Evolutionary conservation across 1,140 invertebrate species (phyloP), one percentile per base, ranked within the genome.

Genomic region (Drosophila nannoptera): DNA sequence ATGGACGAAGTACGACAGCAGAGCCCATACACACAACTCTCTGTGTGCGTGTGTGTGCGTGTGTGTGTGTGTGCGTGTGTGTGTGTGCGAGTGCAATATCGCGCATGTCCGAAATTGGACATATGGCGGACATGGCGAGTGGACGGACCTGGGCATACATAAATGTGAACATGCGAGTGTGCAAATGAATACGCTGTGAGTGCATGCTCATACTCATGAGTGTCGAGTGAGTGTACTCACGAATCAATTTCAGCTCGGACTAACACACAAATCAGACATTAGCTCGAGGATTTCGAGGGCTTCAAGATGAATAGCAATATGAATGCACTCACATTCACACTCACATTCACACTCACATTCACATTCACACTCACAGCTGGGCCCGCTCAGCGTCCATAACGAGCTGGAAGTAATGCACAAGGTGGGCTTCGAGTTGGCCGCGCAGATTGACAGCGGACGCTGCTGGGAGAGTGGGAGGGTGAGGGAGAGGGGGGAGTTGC

Each of bases 31-130:
- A 56, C 33, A 31, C 43, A 53, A n/a, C n/a, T n/a, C n/a, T n/a
- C n/a, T n/a, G n/a, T n/a, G n/a, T 35, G 4, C n/a, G 31, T 16
- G 8, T 52, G 3, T 36, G 36, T 32, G 53, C 12, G 29, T 14
- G 32, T 45, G 5, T 58, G 61, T 22, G 43, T 31, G 45, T 50
- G 35, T 48, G 61, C 33, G n/a, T 60, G 42, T 42, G 16, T 9
- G 35, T 67, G 32, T 68, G 2, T 50, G 45, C 60, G 64, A 54
- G 49, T 63, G 69, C 62, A 76, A 76, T 75, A 68, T 70, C 70
- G 80, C 80, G 80, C 80, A 83, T 84, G 80, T 84, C 80, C 58
- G 54, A 64, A 65, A 53, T 45, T 53, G 54, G 62, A 66, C 62
- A 56, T 75, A 65, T 70, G 59, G 77, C 69, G 80, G 80, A 84